Percentiles rank a stretch among this genome's conserved stretches.
Conservation (phyloP, 2,797 vertebrate genomes). For the Halcyon smyrnensis region DNA sequence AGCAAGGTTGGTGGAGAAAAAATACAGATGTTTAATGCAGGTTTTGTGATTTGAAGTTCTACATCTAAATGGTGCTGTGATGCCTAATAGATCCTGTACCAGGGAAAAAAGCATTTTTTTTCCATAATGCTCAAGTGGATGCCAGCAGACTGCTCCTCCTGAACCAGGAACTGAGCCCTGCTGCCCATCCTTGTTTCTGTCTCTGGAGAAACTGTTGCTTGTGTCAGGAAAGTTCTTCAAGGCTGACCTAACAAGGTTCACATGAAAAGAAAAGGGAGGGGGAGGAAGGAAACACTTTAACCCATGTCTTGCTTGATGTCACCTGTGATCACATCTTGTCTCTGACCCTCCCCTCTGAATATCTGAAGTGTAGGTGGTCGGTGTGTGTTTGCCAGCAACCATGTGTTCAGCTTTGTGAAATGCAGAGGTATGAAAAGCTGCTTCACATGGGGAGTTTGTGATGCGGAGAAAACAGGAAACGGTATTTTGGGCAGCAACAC, state of each 20-base stretch:
- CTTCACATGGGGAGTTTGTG: not conserved
- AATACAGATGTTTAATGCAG: not conserved
- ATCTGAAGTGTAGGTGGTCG: not conserved
- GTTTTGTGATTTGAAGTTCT: not conserved
- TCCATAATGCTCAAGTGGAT: not conserved
- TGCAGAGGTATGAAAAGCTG: not conserved
- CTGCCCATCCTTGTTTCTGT: accelerated
- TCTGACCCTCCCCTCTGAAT: not conserved
- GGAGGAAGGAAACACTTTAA: not conserved
- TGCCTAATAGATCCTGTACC: not conserved
- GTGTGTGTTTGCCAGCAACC: not conserved
- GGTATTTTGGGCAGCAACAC: not conserved
- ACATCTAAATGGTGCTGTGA: not conserved
- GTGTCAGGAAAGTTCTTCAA: not conserved
- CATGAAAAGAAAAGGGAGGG: not conserved
- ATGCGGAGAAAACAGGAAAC: conserved; percentile 5
- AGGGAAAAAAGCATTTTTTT: not conserved
- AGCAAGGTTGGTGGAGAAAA: not conserved
- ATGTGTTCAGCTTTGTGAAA: not conserved
- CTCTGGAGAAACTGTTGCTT: not conserved
- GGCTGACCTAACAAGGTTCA: not conserved
- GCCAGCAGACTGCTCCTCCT: not conserved
- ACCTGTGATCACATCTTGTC: not conserved
- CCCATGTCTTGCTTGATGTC: not conserved
- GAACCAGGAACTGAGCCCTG: not conserved